These are phyloP conservation scores for Drosophila arawakana DNA, from an alignment of 1,140 invertebrate species.

Conservation along the genomic window DNA sequence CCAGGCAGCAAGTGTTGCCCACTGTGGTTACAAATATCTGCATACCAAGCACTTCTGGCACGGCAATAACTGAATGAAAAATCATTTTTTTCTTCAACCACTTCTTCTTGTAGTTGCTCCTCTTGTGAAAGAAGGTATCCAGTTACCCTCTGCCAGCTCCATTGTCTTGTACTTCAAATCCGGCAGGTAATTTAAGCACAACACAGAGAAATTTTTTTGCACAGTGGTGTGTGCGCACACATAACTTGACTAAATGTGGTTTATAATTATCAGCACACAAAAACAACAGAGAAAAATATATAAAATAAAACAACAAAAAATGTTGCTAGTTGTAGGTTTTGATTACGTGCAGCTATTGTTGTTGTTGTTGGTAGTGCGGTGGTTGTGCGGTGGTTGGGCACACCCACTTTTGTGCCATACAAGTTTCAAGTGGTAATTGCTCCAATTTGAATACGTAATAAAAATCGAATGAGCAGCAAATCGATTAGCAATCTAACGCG, in stretches of 20 bases:
- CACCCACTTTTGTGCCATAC: conserved; percentile 78
- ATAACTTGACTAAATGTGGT: conserved; percentile 30
- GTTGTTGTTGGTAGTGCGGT: conserved; percentile 14
- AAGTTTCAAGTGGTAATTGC: conserved; percentile 79
- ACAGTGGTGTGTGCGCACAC: conserved; percentile 35
- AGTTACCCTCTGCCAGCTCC: conserved; percentile 53
- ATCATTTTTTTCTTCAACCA: conserved; percentile 47
- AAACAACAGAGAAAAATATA: conserved; percentile 40
- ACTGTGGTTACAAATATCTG: conserved; percentile 81
- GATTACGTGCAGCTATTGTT: conserved; percentile 42
- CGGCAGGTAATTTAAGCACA: conserved; percentile 76
- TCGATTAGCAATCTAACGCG: conserved; percentile 82
- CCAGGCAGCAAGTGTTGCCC: conserved; percentile 80
- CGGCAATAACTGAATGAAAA: conserved; percentile 77
- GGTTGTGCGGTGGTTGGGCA: conserved; percentile 39
- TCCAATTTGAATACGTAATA: conserved; percentile 83
- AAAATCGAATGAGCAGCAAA: conserved; percentile 81
- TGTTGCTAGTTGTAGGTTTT: conserved; percentile 43
- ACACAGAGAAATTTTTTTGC: conserved; percentile 76
- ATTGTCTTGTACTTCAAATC: conserved; percentile 69
- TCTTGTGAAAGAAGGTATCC: conserved; percentile 80
- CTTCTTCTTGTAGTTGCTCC: conserved; percentile 24
- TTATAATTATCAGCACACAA: conserved; percentile 72
- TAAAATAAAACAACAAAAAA: conserved; percentile 28
- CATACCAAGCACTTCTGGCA: conserved; percentile 63